Conservation (phyloP, 2,888 invertebrate genomes). For the Ichneumoninae sp. region DNA sequence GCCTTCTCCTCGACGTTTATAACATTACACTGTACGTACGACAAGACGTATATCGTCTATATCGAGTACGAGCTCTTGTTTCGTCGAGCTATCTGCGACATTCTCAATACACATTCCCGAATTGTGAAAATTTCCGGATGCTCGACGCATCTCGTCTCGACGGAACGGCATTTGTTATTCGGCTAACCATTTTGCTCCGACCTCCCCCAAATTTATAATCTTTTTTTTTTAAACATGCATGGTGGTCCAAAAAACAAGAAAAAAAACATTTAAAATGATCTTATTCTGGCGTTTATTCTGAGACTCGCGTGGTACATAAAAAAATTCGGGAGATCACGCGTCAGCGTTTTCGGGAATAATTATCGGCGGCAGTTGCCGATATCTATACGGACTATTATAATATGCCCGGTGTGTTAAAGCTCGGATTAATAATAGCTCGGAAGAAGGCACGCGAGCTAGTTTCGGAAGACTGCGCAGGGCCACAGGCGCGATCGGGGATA, state of each 20-base stretch:
- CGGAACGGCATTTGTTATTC: not conserved
- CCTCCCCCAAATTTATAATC: not conserved
- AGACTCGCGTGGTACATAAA: not conserved
- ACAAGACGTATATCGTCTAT: not conserved
- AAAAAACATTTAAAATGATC: not conserved
- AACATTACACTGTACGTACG: conserved; percentile 8
- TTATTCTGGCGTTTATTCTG: not conserved
- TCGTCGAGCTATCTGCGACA: not conserved
- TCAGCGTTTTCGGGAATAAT: conserved; percentile 49
- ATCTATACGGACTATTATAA: conserved; percentile 55
- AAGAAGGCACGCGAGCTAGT: conserved; percentile 56
- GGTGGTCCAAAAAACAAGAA: not conserved
- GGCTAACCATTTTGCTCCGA: too few species aligned
- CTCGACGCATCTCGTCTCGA: not conserved
- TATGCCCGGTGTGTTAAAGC: conserved; percentile 62
- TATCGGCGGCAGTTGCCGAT: conserved; percentile 48
- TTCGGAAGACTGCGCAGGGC: conserved; percentile 25
- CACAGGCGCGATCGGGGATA: not conserved
- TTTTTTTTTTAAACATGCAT: not conserved
- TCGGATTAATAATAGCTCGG: conserved; percentile 66
- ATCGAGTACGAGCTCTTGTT: not conserved
- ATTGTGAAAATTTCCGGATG: not conserved
- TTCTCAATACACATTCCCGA: not conserved
- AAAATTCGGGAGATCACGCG: conserved; percentile 57
- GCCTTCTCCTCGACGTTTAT: conserved; percentile 31